Evolutionary conservation across 2,888 invertebrate genomes (phyloP), one percentile per base, ranked within the genome.

Genomic region (Sipha maydis): DNA sequence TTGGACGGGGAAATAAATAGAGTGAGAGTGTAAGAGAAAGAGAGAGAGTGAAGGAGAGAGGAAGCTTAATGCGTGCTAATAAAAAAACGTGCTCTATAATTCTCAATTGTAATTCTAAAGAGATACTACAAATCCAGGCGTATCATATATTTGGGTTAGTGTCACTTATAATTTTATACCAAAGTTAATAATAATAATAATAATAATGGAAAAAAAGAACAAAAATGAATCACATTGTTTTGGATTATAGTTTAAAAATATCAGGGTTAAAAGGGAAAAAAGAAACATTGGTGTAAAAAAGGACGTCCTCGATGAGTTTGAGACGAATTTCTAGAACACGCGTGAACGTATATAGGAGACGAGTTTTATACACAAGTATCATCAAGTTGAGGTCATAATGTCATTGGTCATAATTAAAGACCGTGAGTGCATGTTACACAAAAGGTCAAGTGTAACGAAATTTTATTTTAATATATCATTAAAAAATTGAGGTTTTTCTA

Each of bases 401-500:
- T 80, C 88, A 48, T 80, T 82, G 79, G 88, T 82, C 88, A 69
- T 88, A 34, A 3, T 34, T 48, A 88, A 88, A 67, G 82, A 88
- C 79, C 17, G 34, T 34, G 61, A 56, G 86, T 25, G 73, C 79
- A 14, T 67, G 21, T 73, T 61, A 88, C 41, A 88, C 31, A 88
- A 88, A 67, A 75, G 88, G 88, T 88, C 88, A 88, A 88, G 88
- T 82, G 82, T 86, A 76, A 85, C 69, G 77, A 85, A 78, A 78
- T 85, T 69, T 78, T 78, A 78, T 78, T 85, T 85, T 31, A 85
- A 67, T 28, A n/a, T 69, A 77, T 31, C 84, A 77, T 48, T 77
- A 28, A 77, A 48, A 48, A 85, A 77, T 85, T 48, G 67, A 67
- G 77, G 41, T 17, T 41, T 67, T 25, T 34, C 21, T 77, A 25